These are phyloP conservation scores for Beris morrisii DNA, from an alignment of 2,888 invertebrate species.

Conservation along the genomic window DNA sequence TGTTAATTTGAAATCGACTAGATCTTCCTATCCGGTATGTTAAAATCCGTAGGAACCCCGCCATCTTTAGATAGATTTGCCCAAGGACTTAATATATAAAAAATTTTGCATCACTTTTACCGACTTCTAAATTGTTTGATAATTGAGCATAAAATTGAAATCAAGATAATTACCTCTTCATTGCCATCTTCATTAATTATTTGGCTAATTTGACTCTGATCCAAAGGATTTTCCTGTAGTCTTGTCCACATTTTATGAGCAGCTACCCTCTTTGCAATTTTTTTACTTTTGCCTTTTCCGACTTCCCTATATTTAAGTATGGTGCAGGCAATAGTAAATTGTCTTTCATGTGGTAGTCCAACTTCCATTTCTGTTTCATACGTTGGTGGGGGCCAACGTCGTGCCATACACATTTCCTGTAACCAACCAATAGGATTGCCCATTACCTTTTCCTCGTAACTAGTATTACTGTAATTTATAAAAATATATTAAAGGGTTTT, in stretches of 20 bases:
- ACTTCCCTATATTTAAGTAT: constrained; percentile 83
- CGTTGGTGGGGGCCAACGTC: constrained; percentile 91
- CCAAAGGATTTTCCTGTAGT: constrained; percentile 75
- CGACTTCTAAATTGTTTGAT: too few relatives aligned
- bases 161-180: constrained; percentile 62
- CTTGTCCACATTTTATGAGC: constrained; percentile 92
- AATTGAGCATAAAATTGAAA: not conserved
- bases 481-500: constrained; percentile 1
- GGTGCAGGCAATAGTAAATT: constrained; percentile 90
- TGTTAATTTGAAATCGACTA: too few relatives aligned
- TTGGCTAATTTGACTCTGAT: constrained; percentile 62
- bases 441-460: constrained; percentile 77
- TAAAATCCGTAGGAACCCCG: too few relatives aligned
- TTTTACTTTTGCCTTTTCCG: constrained; percentile 92
- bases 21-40: too few relatives aligned
- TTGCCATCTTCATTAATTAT: constrained; percentile 71
- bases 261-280: constrained; percentile 93
- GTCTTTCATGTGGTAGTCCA: constrained; percentile 88
- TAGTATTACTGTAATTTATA: constrained; percentile 25
- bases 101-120: too few relatives aligned
- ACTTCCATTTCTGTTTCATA: constrained; percentile 74
- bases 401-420: constrained; percentile 94
- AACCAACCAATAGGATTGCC: constrained; percentile 95
- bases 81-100: too few relatives aligned
- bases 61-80: too few relatives aligned